Conservation (phyloP, 1,140 invertebrate species). For the Drosophila ananassae region DNA sequence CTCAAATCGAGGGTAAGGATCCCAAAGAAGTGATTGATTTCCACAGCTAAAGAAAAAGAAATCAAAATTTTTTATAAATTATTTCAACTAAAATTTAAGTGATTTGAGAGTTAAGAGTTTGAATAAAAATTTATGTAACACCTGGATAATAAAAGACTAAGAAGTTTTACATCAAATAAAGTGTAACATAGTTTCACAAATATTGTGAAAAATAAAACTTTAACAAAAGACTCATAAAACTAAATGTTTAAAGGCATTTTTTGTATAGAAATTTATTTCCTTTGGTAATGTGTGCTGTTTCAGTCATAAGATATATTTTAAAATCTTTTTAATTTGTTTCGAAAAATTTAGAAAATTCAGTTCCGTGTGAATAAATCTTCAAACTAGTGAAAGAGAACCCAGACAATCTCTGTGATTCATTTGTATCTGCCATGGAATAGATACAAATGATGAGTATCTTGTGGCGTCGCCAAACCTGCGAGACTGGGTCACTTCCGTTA, state of each 20-base stretch:
- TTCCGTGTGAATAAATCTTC: background rate
- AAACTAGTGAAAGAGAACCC: too few species aligned
- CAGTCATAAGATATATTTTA: background rate
- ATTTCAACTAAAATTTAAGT: background rate
- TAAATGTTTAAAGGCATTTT: background rate
- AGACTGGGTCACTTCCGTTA: conserved; percentile 35
- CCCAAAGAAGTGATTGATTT: background rate
- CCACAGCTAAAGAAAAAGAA: background rate
- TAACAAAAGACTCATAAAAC: background rate
- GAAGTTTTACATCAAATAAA: background rate
- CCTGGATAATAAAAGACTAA: too few species aligned
- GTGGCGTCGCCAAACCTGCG: conserved; percentile 8
- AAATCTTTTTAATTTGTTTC: background rate
- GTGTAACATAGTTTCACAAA: background rate
- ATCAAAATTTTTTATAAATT: background rate
- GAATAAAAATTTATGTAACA: background rate
- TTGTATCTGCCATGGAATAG: conserved; percentile 2
- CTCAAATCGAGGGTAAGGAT: conserved; percentile 12
- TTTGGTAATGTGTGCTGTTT: background rate
- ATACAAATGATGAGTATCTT: conserved; percentile 19
- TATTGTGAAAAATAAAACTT: background rate
- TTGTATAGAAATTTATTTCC: too few species aligned
- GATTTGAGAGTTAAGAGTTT: background rate
- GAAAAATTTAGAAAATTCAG: background rate
- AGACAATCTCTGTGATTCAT: conserved; percentile 18